A percentile compares a stretch with the other conserved stretches of the same genome.
phyloP scores from a whole-genome alignment of 2,888 invertebrate genomes.

The Gortyna flavago region DNA sequence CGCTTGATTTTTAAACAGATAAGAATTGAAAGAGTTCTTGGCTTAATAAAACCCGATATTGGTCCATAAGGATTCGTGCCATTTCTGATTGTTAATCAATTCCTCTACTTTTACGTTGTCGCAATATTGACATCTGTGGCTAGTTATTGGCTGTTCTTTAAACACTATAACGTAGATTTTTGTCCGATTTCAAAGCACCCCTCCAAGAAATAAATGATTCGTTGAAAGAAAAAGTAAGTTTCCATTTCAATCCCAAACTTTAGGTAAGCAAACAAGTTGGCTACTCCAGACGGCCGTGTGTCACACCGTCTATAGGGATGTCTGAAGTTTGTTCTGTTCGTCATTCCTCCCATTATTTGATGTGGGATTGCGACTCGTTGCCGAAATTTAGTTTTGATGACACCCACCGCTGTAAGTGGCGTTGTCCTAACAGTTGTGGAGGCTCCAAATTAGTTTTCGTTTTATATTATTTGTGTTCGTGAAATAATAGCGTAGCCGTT shows the following conservation, averaged over 20 bases:
- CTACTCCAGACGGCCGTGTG: constrained; percentile 62
- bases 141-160: neutral
- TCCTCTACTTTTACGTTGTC: neutral
- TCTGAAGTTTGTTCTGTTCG: constrained; percentile 84
- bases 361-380: constrained; percentile 83
- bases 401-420: constrained; percentile 77
- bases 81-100: neutral
- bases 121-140: neutral
- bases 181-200: neutral
- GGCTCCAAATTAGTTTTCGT: constrained; percentile 70
- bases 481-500: neutral
- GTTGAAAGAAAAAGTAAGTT: neutral
- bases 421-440: constrained; percentile 71
- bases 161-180: neutral
- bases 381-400: constrained; percentile 85
- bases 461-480: constrained; percentile 31
- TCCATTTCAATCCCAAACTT: neutral
- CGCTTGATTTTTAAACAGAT: too few species aligned
- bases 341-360: constrained; percentile 86
- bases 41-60: neutral
- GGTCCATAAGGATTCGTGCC: neutral
- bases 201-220: neutral
- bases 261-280: constrained; percentile 29
- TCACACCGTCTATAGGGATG: constrained; percentile 68
- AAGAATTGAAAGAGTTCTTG: neutral